Evolutionary conservation across 2,113 vertebrate species (phyloP).

Genomic region (Ardeotis arabs): DNA sequence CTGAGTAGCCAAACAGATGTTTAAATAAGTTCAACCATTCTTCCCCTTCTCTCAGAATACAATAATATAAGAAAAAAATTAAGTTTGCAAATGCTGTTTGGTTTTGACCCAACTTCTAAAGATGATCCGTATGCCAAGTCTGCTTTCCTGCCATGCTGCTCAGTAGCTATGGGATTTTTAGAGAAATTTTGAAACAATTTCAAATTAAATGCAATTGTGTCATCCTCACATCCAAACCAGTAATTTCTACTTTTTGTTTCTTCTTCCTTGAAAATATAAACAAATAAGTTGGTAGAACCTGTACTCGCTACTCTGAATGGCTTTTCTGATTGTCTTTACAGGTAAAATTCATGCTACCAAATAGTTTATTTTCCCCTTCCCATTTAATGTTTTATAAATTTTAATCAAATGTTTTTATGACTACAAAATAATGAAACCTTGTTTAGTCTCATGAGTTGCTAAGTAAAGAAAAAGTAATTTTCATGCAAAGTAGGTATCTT

Average conservation of each 20-base stretch:
- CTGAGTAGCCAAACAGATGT: neutral
- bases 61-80: neutral
- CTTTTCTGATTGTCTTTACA: neutral
- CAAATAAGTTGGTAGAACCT: neutral
- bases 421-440: neutral
- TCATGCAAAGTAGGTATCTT: neutral
- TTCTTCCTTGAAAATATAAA: neutral
- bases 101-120: neutral
- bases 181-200: neutral
- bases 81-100: neutral
- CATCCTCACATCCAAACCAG: neutral
- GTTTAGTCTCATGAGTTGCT: neutral
- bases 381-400: neutral
- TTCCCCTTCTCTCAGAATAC: neutral
- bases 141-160: neutral
- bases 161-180: neutral
- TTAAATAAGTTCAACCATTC: neutral
- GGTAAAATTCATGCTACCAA: neutral
- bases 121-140: neutral
- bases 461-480: neutral
- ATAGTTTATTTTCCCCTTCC: neutral
- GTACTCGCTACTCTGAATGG: neutral
- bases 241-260: neutral
- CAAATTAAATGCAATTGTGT: neutral
- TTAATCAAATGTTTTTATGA: neutral